These are phyloP conservation scores for Microcebus lehilahytsara DNA, from an alignment of 2,113 vertebrate genomes.

Conservation along the genomic window DNA sequence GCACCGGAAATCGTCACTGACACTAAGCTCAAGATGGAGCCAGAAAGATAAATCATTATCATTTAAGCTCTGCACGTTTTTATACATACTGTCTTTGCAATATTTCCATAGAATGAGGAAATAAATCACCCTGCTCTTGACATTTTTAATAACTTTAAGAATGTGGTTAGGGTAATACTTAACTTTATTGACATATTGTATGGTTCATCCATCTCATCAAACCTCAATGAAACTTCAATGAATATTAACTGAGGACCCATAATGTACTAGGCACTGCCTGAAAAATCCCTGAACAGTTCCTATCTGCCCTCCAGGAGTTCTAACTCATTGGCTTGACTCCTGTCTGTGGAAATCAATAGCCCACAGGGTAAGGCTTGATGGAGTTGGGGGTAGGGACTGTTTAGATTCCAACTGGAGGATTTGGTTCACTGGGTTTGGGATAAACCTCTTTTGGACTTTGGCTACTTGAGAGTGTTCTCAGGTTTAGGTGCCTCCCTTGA, in stretches of 20 bases:
- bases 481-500: not conserved
- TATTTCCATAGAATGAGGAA: conserved; percentile 77
- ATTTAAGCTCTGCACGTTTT: conserved; percentile 66
- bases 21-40: conserved; percentile 42
- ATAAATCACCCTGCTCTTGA: conserved; percentile 78
- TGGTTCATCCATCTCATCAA: conserved; percentile 81
- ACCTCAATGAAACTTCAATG: conserved; percentile 78
- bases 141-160: conserved; percentile 83
- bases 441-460: not conserved
- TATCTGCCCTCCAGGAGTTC: not conserved
- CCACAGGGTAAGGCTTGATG: not conserved
- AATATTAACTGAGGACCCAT: conserved; percentile 70
- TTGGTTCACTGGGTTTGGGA: not conserved
- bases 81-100: conserved; percentile 70
- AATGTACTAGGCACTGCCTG: conserved; percentile 54
- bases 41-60: conserved; percentile 73
- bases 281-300: not conserved
- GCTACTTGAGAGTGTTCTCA: not conserved
- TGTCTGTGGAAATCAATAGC: conserved; percentile 22
- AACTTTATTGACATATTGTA: conserved; percentile 81
- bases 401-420: not conserved
- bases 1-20: conserved; percentile 5
- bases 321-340: not conserved
- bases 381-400: not conserved
- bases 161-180: conserved; percentile 80